Conservation (phyloP, 2,888 invertebrate genomes). For the Habroteleia sp. region DNA sequence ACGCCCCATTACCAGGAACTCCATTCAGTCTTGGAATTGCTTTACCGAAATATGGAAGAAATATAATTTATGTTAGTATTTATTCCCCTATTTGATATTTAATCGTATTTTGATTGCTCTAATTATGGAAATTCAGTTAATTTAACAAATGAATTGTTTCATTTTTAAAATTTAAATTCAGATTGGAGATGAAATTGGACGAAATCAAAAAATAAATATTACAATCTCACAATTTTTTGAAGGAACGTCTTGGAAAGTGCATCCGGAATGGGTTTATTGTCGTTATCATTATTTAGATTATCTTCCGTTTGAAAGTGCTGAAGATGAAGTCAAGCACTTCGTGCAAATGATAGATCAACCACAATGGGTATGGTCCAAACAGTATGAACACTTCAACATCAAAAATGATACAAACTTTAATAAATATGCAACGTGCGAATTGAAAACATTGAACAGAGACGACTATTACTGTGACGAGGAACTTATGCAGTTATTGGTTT, state of each 20-base stretch:
- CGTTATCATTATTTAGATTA: conserved; percentile 92
- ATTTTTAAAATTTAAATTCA: conserved; percentile 70
- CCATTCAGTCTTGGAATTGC: conserved; percentile 94
- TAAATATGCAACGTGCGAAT: conserved; percentile 68
- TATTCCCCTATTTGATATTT: not conserved
- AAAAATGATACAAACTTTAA: conserved; percentile 5
- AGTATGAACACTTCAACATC: conserved; percentile 81
- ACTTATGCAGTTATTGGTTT: conserved; percentile 90
- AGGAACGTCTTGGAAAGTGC: conserved; percentile 89
- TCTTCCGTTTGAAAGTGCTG: conserved; percentile 87
- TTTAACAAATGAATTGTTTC: not conserved
- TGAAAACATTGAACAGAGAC: conserved; percentile 84
- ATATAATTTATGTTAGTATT: conserved; percentile 82
- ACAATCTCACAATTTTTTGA: conserved; percentile 88
- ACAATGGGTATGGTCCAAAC: conserved; percentile 85
- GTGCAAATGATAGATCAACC: conserved; percentile 84
- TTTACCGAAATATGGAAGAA: conserved; percentile 91
- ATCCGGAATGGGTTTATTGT: conserved; percentile 95
- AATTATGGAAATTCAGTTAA: not conserved
- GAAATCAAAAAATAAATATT: conserved; percentile 85
- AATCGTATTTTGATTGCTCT: too few relatives aligned
- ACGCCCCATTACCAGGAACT: conserved; percentile 89
- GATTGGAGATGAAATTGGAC: conserved; percentile 89
- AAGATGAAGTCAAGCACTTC: conserved; percentile 89
- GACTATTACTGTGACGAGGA: conserved; percentile 93